Evolutionary conservation across 2,888 invertebrate genomes (phyloP).

Genomic region (Nasonovia ribisnigri): DNA sequence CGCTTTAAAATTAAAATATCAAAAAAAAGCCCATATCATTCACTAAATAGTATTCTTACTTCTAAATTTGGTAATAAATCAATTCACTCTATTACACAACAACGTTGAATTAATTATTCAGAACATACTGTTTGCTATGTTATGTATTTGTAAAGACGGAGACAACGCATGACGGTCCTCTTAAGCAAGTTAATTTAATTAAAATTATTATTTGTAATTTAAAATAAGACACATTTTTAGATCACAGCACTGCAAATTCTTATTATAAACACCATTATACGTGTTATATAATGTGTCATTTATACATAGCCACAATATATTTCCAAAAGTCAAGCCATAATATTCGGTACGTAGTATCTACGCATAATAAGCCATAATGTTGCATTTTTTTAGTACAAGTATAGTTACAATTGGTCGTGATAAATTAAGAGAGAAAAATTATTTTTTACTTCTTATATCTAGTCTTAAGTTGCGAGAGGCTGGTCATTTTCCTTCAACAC

Average conservation of each 20-base stretch:
- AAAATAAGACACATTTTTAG: neutral
- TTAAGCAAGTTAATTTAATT: neutral
- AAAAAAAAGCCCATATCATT: no score
- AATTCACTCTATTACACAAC: no score
- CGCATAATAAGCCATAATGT: neutral
- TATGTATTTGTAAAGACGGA: no score
- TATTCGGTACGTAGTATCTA: neutral
- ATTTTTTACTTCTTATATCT: neutral
- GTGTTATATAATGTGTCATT: neutral
- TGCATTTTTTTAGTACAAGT: neutral
- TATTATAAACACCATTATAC: neutral
- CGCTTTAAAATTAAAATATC: no score
- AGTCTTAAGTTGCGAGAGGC: neutral
- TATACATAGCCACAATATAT: neutral
- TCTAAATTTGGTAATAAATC: no score
- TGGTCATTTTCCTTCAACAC: constrained; percentile 33
- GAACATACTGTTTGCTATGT: no score
- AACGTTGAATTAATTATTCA: no score
- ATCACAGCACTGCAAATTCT: neutral
- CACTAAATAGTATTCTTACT: no score
- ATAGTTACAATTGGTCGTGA: neutral
- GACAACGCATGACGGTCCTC: no score
- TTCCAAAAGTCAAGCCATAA: neutral
- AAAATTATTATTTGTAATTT: neutral
- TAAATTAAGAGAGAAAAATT: neutral